These are phyloP conservation scores for Tridacna crocea DNA, from an alignment of 2,888 invertebrate genomes.

Conservation along the genomic window DNA sequence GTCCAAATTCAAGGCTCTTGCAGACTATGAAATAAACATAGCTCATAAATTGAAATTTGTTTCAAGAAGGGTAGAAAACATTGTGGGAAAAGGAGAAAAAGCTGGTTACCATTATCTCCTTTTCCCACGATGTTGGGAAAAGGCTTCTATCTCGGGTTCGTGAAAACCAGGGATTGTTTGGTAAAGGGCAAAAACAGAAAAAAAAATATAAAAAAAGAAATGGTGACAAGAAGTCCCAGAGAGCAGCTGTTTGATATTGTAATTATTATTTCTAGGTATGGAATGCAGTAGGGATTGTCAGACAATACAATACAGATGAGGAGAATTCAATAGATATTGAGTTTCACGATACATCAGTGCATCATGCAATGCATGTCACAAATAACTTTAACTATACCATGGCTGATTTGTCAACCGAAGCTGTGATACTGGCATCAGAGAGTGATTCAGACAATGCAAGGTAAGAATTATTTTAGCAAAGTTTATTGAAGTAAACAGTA, in stretches of 20 bases:
- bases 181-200: background rate
- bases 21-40: too few species aligned
- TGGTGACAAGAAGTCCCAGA: background rate
- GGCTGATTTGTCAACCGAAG: constrained; percentile 93
- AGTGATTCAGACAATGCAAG: constrained; percentile 86
- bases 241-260: background rate
- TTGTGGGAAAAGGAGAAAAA: too few species aligned
- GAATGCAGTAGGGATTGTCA: constrained; percentile 96
- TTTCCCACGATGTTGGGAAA: too few species aligned
- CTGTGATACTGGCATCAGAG: constrained; percentile 90
- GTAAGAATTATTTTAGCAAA: constrained; percentile 80
- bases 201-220: background rate
- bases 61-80: too few species aligned
- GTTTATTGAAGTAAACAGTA: too few species aligned
- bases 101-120: too few species aligned
- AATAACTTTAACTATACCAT: constrained; percentile 94
- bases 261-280: constrained; percentile 87
- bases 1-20: too few species aligned
- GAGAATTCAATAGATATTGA: constrained; percentile 96
- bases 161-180: too few species aligned
- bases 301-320: constrained; percentile 90
- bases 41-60: too few species aligned
- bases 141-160: too few species aligned
- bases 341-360: constrained; percentile 95
- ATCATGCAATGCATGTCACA: constrained; percentile 94